phyloP scores from a whole-genome alignment of 2,797 vertebrate species.

The Pagetopsis macropterus region DNA sequence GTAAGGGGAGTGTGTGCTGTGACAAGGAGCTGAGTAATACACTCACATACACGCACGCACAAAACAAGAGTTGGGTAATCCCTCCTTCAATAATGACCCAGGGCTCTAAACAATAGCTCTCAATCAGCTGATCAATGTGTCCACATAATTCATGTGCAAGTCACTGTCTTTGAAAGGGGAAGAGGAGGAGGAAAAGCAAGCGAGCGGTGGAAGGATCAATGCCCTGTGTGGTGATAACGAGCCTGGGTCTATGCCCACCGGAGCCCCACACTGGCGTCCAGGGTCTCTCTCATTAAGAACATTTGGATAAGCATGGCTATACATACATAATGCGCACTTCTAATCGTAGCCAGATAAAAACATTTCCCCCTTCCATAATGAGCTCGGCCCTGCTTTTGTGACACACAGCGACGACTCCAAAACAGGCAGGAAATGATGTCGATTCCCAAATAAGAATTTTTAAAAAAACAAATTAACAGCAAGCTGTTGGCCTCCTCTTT shows the following conservation, averaged over 20 bases:
- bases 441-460: constrained; percentile 54
- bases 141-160: constrained; percentile 97
- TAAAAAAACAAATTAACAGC: constrained; percentile 78
- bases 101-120: constrained; percentile 96
- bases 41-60: constrained; percentile 74
- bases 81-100: constrained; percentile 96
- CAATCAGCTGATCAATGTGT: constrained; percentile 99
- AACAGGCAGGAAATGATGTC: constrained; percentile 81
- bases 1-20: constrained; percentile 67
- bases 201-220: constrained; percentile 94
- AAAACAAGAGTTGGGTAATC: constrained; percentile 89
- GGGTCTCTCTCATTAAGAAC: constrained; percentile 81
- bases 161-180: constrained; percentile 89
- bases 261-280: constrained; percentile 84
- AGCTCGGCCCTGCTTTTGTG: constrained; percentile 74
- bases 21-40: constrained; percentile 85
- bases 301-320: constrained; percentile 83
- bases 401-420: constrained; percentile 67
- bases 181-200: constrained; percentile 88
- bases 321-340: constrained; percentile 81
- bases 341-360: constrained; percentile 80
- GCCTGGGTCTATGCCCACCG: constrained; percentile 90
- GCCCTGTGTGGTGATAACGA: constrained; percentile 92
- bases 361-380: constrained; percentile 71
- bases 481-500: constrained; percentile 81